Evolutionary conservation across 2,113 vertebrate species (phyloP).

Genomic region (Beaufortia kweichowensis): DNA sequence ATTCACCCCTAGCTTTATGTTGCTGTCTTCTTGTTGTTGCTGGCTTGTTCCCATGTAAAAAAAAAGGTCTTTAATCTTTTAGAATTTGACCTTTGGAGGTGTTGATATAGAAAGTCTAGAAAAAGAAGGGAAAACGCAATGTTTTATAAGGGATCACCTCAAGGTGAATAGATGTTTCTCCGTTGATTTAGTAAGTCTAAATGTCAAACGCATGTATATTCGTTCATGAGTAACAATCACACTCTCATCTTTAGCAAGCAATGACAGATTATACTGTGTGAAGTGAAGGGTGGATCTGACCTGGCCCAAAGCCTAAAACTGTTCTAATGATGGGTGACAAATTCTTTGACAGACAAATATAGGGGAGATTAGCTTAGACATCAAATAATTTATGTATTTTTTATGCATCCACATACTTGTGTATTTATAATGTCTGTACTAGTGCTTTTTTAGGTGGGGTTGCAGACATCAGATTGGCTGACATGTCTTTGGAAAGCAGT

Average conservation of each 20-base stretch:
- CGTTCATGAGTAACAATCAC: not conserved
- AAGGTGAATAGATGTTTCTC: constrained; percentile 25
- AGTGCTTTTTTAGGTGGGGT: too few relatives aligned
- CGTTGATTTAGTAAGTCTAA: constrained; percentile 33
- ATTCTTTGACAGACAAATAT: not conserved
- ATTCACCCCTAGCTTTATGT: not conserved
- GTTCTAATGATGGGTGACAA: not conserved
- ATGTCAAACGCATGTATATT: constrained; percentile 37
- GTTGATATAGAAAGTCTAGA: not conserved
- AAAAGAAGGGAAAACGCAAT: constrained; percentile 15
- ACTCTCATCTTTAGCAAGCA: not conserved
- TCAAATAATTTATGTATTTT: constrained; percentile 26
- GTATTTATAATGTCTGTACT: too few relatives aligned
- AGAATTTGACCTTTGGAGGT: not conserved
- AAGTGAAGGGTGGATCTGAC: constrained; percentile 26
- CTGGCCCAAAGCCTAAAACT: not conserved
- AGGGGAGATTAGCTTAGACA: not conserved
- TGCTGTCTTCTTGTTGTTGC: too few relatives aligned
- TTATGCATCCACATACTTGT: not conserved
- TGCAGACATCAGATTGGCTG: too few relatives aligned
- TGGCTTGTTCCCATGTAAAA: not conserved
- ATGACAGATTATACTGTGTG: not conserved
- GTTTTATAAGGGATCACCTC: constrained; percentile 39
- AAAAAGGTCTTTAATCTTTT: constrained; percentile 5
- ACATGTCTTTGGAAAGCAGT: too few relatives aligned